Evolutionary conservation across 2,797 vertebrate species (phyloP).

Genomic region (Takifugu ocellatus): DNA sequence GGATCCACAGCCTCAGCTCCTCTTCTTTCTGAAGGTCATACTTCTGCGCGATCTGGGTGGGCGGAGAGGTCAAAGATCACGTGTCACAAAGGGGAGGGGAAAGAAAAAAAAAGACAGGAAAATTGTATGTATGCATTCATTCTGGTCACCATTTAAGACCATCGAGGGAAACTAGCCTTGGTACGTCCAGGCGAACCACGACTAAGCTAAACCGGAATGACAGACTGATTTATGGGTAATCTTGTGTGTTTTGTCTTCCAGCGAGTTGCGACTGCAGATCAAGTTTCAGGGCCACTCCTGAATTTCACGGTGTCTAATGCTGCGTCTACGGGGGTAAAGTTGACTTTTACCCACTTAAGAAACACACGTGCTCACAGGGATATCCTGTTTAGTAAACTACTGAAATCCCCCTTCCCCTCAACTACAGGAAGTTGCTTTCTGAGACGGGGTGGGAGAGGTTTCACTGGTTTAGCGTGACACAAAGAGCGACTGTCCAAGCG

Average conservation of each 20-base stretch:
- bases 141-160: neutral
- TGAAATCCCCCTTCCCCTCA: conserved; percentile 25
- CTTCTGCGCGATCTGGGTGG: conserved; percentile 86
- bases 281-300: conserved; percentile 24
- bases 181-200: neutral
- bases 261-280: conserved; percentile 24
- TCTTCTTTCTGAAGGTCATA: conserved; percentile 89
- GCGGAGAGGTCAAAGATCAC: conserved; percentile 23
- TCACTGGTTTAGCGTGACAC: conserved; percentile 15
- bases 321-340: conserved; percentile 12
- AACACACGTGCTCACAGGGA: conserved; percentile 14
- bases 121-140: neutral
- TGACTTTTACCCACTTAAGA: conserved; percentile 14
- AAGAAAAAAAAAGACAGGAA: neutral
- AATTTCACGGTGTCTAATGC: conserved; percentile 2
- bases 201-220: neutral
- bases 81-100: neutral
- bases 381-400: conserved; percentile 61
- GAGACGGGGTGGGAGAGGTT: conserved; percentile 12
- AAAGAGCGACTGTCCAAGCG: conserved; percentile 20
- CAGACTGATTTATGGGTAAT: neutral
- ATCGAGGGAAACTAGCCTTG: too few relatives aligned
- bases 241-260: too few relatives aligned
- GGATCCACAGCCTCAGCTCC: conserved; percentile 88
- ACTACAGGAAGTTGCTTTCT: conserved; percentile 46